Evolutionary conservation across 30 jellyfish, hydroid and myxozoan species (phyloP), one percentile per base, ranked within the genome.

Genomic region (Aurelia aurita complex sp. Pacific): DNA sequence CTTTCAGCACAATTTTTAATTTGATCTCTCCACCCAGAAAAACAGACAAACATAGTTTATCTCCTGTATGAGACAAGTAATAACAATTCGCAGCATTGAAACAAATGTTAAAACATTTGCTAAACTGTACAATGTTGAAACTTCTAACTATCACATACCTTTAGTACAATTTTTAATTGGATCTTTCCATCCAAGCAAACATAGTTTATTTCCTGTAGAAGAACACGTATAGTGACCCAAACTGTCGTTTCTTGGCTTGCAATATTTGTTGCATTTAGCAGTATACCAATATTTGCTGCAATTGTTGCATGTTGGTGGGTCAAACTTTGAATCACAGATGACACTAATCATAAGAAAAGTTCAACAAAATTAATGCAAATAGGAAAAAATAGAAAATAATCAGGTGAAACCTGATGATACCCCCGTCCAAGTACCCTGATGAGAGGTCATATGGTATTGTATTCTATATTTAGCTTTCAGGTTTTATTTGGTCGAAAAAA

Each of bases 141-240:
- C 52, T 40, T 9, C 10, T 40, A 40, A 40, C 52, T 2, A 40
- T 40, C 9, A 40, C 52, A 3, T 40, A 81, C 97, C 81, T 89
- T 55, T 55, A 59, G 92, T 89, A 82, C 97, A 89, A 35, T 81
- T 76, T 19, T 62, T 52, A 3, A 67, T 42, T 33, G 63, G 80
- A 74, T 74, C 75, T n/a, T 35, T 19, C 97, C 97, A 89, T 15
- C 97, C 97, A 2, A 73, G 73, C 4, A 89, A 83, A 54, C 97
- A 89, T 3, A 33, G 16, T 51, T 89, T 89, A 32, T 42, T 73
- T 5, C 93, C 97, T 9, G 43, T 55, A 17, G 53, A 70, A 61
- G 64, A 23, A 15, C 97, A 89, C 4, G 57, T 72, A 64, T 32
- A 81, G 68, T 89, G 97, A 1, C 97, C 97, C 4, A 40, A 12